Conservation (phyloP, 2,797 vertebrate genomes). For the Sebastes taczanowskii region DNA sequence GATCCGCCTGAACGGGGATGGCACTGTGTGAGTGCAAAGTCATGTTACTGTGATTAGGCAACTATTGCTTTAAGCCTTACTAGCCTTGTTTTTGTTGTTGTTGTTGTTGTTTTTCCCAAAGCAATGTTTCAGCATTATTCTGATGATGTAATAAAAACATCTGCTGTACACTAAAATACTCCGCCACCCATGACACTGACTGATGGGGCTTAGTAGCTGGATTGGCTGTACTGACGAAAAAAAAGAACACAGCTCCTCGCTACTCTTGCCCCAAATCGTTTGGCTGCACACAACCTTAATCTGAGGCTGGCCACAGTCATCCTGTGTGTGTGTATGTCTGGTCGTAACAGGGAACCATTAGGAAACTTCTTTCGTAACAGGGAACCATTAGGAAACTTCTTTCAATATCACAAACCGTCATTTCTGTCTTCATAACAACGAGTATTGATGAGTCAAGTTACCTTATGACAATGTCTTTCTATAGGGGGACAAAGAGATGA, state of each 20-base stretch:
- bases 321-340: neutral
- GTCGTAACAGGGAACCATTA: neutral
- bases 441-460: neutral
- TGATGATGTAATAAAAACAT: conserved; percentile 7
- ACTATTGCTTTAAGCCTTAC: conserved; percentile 27
- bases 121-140: neutral
- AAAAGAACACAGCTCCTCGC: neutral
- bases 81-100: neutral
- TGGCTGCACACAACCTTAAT: conserved; percentile 16
- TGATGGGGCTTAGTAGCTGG: neutral
- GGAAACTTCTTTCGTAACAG: neutral
- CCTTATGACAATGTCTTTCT: neutral
- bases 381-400: neutral
- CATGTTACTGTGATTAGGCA: conserved; percentile 55
- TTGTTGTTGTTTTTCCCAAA: neutral
- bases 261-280: neutral
- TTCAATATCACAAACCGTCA: neutral
- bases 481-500: neutral
- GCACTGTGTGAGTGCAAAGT: conserved; percentile 53
- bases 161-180: neutral
- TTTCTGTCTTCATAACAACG: conserved; percentile 1
- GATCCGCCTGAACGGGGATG: conserved; percentile 37
- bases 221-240: neutral
- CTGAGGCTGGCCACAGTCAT: conserved; percentile 8
- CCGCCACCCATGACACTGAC: neutral